These are phyloP conservation scores for Malthinus flaveolus DNA, from an alignment of 2,888 invertebrate species.

Conservation along the genomic window DNA sequence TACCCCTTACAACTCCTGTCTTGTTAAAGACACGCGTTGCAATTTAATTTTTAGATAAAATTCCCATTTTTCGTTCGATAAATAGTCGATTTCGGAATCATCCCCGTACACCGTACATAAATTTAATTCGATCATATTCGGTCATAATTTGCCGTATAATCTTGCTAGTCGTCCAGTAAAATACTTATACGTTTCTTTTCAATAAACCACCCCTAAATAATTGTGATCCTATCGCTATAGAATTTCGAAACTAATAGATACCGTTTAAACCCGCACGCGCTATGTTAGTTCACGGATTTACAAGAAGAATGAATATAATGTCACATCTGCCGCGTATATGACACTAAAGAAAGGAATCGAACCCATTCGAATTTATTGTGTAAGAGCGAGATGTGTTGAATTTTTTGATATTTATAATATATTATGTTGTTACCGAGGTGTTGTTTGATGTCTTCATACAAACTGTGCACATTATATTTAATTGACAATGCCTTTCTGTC, in stretches of 20 bases:
- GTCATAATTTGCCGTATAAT: constrained; percentile 32
- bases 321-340: constrained; percentile 28
- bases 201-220: constrained; percentile 1
- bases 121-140: constrained; percentile 30
- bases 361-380: constrained; percentile 9
- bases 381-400: constrained; percentile 15
- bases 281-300: constrained; percentile 33
- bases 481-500: constrained; percentile 2
- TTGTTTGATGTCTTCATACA: constrained; percentile 23
- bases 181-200: constrained; percentile 8
- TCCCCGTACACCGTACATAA: constrained; percentile 6
- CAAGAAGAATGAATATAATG: constrained; percentile 29
- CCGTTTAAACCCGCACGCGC: constrained; percentile 35
- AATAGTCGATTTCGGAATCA: constrained; percentile 3
- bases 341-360: constrained; percentile 1
- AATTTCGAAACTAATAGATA: constrained; percentile 33
- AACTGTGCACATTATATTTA: neutral
- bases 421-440: neutral
- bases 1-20: constrained; percentile 31
- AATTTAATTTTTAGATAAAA: constrained; percentile 22
- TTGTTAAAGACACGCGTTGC: constrained; percentile 35
- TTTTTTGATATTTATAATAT: constrained; percentile 14
- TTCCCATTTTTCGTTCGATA: constrained; percentile 2
- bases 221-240: constrained; percentile 25
- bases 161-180: constrained; percentile 10